Evolutionary conservation across 2,113 vertebrate genomes (phyloP), one percentile per base, ranked within the genome.

Genomic region (Ivindomyrus marchei): DNA sequence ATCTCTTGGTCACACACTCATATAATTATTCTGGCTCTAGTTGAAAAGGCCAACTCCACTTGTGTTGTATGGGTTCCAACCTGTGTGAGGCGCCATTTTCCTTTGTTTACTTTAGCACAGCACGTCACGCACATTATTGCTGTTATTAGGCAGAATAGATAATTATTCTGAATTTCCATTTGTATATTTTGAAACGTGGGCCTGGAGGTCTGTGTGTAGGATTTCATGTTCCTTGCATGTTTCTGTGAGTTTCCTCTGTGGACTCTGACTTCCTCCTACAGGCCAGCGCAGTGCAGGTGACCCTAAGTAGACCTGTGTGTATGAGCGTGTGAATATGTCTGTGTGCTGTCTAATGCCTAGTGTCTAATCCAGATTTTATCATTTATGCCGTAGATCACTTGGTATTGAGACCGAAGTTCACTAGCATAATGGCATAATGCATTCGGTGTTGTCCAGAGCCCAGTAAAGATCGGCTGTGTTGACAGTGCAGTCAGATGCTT

Each of bases 141-240:
- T 21, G 42, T 89, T n/a, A 90, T 90, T 93, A 91, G 83, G 89
- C 88, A 19, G 90, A 89, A 88, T 89, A 88, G 89, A 90, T 85
- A 53, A 88, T 90, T 93, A 91, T 85, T 91, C 90, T 90, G 88
- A 92, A 92, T 92, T 93, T 92, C 92, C 93, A 92, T 88, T 9
- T 85, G 83, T 62, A 66, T 66, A 46, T 62, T 31, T 58, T 52
- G 88, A 53, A 56, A 83, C 53, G 88, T 74, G 10, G 70, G 70
- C 70, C 70, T 15, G 17, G 1, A 15, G 36, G 36, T 80, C 74
- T 80, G 36, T 80, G 74, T 80, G 36, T 80, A 36, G 74, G 36
- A 80, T 80, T 80, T 19, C 74, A 80, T 80, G 74, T 80, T 19
- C 74, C 19, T 2, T 19, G 13, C 74, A 80, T 80, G 74, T 80